These are phyloP conservation scores for Helicolenus hilgendorfi DNA, from an alignment of 2,797 vertebrate genomes.

Conservation along the genomic window DNA sequence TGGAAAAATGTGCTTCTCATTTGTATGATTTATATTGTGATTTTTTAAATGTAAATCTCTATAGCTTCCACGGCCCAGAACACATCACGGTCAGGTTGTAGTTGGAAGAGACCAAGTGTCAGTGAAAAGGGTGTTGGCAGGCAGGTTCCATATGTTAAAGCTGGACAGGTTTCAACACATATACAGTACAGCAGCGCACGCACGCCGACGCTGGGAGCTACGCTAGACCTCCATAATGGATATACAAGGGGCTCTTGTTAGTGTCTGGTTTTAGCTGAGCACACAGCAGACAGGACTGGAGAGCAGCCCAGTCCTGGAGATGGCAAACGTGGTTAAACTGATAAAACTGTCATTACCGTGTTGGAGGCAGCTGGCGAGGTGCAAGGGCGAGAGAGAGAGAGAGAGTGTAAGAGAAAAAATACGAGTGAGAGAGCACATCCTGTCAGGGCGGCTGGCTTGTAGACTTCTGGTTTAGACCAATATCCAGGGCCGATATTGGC, in stretches of 20 bases:
- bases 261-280: constrained; percentile 68
- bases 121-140: constrained; percentile 75
- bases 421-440: constrained; percentile 62
- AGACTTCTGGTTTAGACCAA: constrained; percentile 31
- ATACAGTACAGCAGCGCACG: constrained; percentile 6
- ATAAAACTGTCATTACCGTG: constrained; percentile 86
- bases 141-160: constrained; percentile 71
- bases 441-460: constrained; percentile 44
- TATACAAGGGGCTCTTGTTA: constrained; percentile 73
- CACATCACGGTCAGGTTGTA: constrained; percentile 43
- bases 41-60: constrained; percentile 35
- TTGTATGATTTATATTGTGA: constrained; percentile 40
- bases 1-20: constrained; percentile 40
- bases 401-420: constrained; percentile 9
- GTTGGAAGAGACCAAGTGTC: constrained; percentile 57
- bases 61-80: constrained; percentile 21
- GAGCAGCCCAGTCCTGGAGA: constrained; percentile 74
- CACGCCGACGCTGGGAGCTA: constrained; percentile 16
- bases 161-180: constrained; percentile 64
- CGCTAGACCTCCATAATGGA: constrained; percentile 58
- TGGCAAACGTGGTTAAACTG: constrained; percentile 84
- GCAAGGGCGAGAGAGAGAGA: constrained; percentile 41
- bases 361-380: constrained; percentile 68
- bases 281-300: constrained; percentile 72
- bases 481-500: constrained; percentile 21